Conservation (phyloP, 2,113 vertebrate species). For the Plotosus lineatus region DNA sequence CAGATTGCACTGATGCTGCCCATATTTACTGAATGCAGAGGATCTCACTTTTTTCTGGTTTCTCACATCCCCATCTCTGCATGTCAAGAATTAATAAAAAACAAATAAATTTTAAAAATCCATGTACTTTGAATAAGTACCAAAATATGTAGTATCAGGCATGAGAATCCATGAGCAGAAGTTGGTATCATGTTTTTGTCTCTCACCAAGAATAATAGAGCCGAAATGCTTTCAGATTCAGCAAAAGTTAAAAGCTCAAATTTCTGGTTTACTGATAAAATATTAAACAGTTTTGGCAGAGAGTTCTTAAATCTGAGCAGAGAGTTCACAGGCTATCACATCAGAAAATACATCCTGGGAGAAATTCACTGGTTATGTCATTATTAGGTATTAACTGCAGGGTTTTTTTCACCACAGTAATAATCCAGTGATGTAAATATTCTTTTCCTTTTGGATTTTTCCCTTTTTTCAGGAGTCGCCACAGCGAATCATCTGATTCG, state of each 20-base stretch:
- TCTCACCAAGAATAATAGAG: neutral
- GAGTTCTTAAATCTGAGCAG: constrained; percentile 17
- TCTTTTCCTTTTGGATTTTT: too few relatives aligned
- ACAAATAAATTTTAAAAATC: too few relatives aligned
- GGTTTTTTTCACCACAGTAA: neutral
- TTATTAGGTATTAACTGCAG: neutral
- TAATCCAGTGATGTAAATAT: neutral
- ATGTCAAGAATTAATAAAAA: neutral
- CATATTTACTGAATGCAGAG: constrained; percentile 39
- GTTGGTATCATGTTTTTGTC: neutral
- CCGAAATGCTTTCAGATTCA: constrained; percentile 7
- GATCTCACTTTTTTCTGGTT: constrained; percentile 30
- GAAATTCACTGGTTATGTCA: constrained; percentile 23
- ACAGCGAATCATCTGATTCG: too few relatives aligned
- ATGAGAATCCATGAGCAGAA: neutral
- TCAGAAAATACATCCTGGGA: constrained; percentile 33
- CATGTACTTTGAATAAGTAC: neutral
- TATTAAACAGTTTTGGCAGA: constrained; percentile 26
- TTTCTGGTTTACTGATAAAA: constrained; percentile 45
- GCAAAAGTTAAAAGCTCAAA: constrained; percentile 17
- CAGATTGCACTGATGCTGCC: constrained; percentile 43
- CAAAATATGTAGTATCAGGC: neutral
- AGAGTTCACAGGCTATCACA: constrained; percentile 31
- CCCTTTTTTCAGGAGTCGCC: too few relatives aligned
- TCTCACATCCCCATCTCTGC: constrained; percentile 1